A percentile compares a stretch with the other conserved stretches of the same genome.
Conservation (phyloP, 1,140 invertebrate species). For the Chrysomallon squamiferum region DNA sequence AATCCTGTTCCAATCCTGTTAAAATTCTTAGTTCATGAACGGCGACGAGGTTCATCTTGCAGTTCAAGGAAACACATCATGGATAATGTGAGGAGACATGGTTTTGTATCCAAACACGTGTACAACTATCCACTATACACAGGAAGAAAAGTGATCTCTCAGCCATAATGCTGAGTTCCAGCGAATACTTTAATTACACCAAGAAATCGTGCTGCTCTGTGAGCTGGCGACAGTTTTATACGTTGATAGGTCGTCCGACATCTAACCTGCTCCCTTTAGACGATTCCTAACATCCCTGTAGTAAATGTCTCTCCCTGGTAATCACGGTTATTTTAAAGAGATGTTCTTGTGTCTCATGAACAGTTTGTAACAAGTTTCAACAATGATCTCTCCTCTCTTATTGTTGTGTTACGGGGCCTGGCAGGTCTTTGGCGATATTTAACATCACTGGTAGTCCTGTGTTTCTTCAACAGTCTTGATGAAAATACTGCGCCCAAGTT, state of each 20-base stretch:
- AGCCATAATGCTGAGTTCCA: neutral
- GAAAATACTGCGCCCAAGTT: conserved; percentile 4
- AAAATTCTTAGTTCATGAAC: neutral
- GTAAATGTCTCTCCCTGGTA: neutral
- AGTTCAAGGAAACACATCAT: neutral
- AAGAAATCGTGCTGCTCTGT: conserved; percentile 5
- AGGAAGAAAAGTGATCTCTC: neutral
- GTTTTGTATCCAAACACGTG: neutral
- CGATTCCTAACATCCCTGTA: neutral
- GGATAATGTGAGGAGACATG: neutral
- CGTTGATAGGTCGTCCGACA: neutral
- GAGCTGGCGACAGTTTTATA: conserved; percentile 1
- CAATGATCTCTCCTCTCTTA: conserved; percentile 1
- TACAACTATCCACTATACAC: neutral
- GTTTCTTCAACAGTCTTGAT: conserved; percentile 6
- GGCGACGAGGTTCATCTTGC: neutral
- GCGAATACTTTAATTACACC: conserved; percentile 4
- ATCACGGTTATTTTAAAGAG: neutral
- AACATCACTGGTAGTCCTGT: neutral
- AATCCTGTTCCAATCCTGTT: conserved; percentile 4
- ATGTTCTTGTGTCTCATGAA: neutral
- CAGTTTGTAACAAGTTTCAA: neutral
- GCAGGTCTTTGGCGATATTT: conserved; percentile 1
- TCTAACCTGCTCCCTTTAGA: neutral
- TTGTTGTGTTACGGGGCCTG: conserved; percentile 1